Evolutionary conservation across 2,113 vertebrate genomes (phyloP).

Genomic region (Scomber scombrus): DNA sequence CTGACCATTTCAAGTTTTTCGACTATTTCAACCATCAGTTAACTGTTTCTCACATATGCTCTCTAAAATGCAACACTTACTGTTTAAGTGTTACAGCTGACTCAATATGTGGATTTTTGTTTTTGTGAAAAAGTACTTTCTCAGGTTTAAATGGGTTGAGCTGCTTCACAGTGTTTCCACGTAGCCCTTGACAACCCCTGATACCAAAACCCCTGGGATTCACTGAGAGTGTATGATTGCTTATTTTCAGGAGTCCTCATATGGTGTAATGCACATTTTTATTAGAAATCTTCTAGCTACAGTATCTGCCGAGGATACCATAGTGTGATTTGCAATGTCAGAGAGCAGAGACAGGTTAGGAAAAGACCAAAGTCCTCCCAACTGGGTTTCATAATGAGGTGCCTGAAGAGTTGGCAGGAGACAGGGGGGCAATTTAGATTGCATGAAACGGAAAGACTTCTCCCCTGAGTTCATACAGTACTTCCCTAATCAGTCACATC

Average conservation of each 20-base stretch:
- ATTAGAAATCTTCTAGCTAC: neutral
- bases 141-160: too few species aligned
- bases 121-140: too few species aligned
- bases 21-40: too few species aligned
- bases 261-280: constrained; percentile 8
- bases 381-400: constrained; percentile 70
- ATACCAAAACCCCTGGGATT: too few species aligned
- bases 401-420: constrained; percentile 70
- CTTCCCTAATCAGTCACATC: constrained; percentile 34
- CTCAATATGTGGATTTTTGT: too few species aligned
- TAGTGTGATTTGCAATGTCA: constrained; percentile 32
- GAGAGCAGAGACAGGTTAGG: constrained; percentile 28
- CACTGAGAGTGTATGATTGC: neutral
- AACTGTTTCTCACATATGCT: too few species aligned
- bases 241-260: constrained; percentile 8
- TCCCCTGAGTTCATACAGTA: constrained; percentile 48
- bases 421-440: constrained; percentile 59
- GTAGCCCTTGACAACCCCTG: too few species aligned
- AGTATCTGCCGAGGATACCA: constrained; percentile 4
- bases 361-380: constrained; percentile 53
- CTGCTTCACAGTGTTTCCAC: too few species aligned
- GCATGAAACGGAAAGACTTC: constrained; percentile 63
- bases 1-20: too few species aligned
- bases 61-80: too few species aligned
- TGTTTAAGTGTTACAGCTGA: too few species aligned